Evolutionary conservation across 2,888 invertebrate genomes (phyloP).

Genomic region (Atherix ibis): DNA sequence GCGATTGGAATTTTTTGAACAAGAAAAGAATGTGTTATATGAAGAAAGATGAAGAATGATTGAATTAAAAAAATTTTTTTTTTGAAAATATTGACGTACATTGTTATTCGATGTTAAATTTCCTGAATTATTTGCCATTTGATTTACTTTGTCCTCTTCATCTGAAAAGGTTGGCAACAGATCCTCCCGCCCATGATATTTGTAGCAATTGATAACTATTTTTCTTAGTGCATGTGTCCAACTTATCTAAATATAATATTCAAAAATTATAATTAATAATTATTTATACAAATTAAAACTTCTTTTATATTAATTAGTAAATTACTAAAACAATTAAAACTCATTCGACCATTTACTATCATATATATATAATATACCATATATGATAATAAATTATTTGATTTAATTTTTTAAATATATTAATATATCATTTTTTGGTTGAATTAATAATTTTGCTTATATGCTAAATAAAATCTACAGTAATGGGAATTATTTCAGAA

Average conservation of each 20-base stretch:
- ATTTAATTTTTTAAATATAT: no score
- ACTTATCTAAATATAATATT: conserved; percentile 84
- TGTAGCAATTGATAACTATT: conserved; percentile 96
- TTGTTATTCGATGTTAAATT: conserved; percentile 17
- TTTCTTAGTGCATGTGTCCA: conserved; percentile 95
- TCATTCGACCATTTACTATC: no score
- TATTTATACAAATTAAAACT: no score
- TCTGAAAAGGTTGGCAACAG: conserved; percentile 86
- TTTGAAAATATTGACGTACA: conserved; percentile 10
- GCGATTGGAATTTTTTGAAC: not conserved
- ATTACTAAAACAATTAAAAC: no score
- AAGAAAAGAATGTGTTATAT: not conserved
- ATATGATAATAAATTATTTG: no score
- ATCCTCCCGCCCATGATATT: conserved; percentile 92
- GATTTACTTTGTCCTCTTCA: conserved; percentile 66
- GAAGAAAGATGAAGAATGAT: no score
- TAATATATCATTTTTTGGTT: not conserved
- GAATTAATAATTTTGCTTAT: no score
- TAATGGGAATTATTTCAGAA: no score
- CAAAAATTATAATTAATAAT: no score
- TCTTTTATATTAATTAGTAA: no score
- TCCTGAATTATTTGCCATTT: conserved; percentile 35
- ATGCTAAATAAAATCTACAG: no score
- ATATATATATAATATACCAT: no score
- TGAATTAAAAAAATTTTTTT: not conserved